These are phyloP conservation scores for Plumapathes pennacea DNA, from an alignment of 92 coral and sea anemone species.

Conservation along the genomic window DNA sequence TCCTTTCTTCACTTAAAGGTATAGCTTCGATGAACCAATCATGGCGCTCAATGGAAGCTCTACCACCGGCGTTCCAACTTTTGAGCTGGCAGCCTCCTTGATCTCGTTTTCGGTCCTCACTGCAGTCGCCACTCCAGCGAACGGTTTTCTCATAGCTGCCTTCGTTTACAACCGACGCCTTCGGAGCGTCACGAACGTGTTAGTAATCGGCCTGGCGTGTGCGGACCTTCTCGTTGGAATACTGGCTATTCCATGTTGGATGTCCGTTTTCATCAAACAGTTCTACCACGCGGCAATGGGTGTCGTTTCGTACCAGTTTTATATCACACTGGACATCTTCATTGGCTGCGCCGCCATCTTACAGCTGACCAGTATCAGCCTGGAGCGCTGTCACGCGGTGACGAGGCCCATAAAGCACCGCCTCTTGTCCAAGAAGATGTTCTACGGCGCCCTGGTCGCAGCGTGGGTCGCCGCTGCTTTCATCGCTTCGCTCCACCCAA, in stretches of 20 bases:
- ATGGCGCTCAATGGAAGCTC: too few relatives aligned
- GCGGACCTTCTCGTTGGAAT: slow-evolving; percentile 70
- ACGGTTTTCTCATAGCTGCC: slow-evolving; percentile 64
- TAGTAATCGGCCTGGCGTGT: slow-evolving; percentile 56
- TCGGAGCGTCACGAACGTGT: slow-evolving; percentile 46
- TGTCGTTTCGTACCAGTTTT: slow-evolving; percentile 54
- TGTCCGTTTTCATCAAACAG: slow-evolving; percentile 18
- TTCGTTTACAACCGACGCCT: slow-evolving; percentile 46
- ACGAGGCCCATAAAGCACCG: slow-evolving; percentile 67
- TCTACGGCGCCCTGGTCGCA: slow-evolving; percentile 31
- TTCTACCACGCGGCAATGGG: not conserved
- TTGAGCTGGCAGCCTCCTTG: too few relatives aligned
- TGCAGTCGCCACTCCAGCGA: slow-evolving; percentile 44
- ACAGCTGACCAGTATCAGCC: slow-evolving; percentile 64
- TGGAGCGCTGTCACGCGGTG: slow-evolving; percentile 75
- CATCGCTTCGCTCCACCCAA: slow-evolving; percentile 57
- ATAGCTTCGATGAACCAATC: too few relatives aligned
- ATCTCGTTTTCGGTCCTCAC: slow-evolving; percentile 40
- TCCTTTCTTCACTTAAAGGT: too few relatives aligned
- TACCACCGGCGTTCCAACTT: too few relatives aligned
- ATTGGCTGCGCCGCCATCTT: slow-evolving; percentile 69
- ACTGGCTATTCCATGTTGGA: slow-evolving; percentile 66
- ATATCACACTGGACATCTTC: slow-evolving; percentile 71
- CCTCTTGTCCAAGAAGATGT: slow-evolving; percentile 31
- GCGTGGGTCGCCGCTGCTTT: slow-evolving; percentile 64